Conservation (phyloP, 2,113 vertebrate genomes). For the Trichechus manatus region DNA sequence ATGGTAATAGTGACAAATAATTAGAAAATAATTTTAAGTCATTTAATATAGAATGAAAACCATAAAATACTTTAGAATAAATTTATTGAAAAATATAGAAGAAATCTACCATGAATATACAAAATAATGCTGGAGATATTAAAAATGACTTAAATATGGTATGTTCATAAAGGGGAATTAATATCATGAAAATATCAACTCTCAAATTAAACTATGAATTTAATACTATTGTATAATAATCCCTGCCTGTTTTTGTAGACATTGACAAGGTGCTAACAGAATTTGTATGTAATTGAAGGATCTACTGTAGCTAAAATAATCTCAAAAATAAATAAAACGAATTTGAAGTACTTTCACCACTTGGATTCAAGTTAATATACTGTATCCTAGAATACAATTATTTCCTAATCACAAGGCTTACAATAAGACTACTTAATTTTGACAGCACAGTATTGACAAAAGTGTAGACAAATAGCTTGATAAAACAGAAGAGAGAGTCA, state of each 20-base stretch:
- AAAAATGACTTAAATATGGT: background rate
- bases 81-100: background rate
- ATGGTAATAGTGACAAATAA: background rate
- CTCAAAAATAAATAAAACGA: background rate
- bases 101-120: background rate
- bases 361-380: background rate
- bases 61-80: background rate
- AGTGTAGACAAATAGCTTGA: background rate
- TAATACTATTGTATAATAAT: background rate
- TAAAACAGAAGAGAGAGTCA: background rate
- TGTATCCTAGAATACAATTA: background rate
- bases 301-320: background rate
- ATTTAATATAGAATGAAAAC: background rate
- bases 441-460: background rate
- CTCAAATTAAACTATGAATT: background rate
- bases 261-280: background rate
- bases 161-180: background rate
- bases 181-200: background rate
- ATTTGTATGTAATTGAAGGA: background rate
- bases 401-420: background rate
- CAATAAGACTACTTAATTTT: background rate
- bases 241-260: background rate
- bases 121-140: background rate
- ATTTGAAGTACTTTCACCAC: background rate
- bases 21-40: background rate